A percentile compares a stretch with the other conserved stretches of the same genome.
Conservation (phyloP, 1,140 invertebrate species). For the Anoplophora glabripennis region DNA sequence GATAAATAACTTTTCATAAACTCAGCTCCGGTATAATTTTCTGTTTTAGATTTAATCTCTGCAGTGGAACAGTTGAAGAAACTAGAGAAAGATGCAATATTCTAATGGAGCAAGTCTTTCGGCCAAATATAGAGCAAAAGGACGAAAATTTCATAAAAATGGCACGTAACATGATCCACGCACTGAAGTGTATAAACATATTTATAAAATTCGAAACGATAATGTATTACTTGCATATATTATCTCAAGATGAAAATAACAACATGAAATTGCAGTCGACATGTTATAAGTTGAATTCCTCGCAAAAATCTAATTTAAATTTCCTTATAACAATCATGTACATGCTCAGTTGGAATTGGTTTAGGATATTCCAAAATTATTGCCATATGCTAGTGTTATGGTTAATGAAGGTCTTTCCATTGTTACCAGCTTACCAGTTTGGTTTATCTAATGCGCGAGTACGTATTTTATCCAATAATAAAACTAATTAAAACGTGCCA, state of each 20-base stretch:
- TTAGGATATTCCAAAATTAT: not conserved
- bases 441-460: not conserved
- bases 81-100: constrained; percentile 38
- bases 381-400: not conserved
- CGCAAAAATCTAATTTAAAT: not conserved
- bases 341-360: not conserved
- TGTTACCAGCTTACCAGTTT: not conserved
- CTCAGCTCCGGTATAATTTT: not conserved
- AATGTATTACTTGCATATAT: constrained; percentile 14
- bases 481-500: too few relatives aligned
- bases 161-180: constrained; percentile 33
- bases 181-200: constrained; percentile 39
- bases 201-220: constrained; percentile 29
- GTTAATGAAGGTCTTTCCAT: not conserved
- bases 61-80: constrained; percentile 38
- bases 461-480: too few relatives aligned
- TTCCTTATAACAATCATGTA: not conserved
- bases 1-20: not conserved
- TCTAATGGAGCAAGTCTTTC: constrained; percentile 34
- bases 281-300: not conserved
- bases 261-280: constrained; percentile 1
- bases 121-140: constrained; percentile 28
- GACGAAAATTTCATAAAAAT: constrained; percentile 38
- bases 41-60: constrained; percentile 44
- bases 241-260: constrained; percentile 3